These are phyloP conservation scores for Galbula dea DNA, from an alignment of 2,113 vertebrate genomes.

Conservation along the genomic window DNA sequence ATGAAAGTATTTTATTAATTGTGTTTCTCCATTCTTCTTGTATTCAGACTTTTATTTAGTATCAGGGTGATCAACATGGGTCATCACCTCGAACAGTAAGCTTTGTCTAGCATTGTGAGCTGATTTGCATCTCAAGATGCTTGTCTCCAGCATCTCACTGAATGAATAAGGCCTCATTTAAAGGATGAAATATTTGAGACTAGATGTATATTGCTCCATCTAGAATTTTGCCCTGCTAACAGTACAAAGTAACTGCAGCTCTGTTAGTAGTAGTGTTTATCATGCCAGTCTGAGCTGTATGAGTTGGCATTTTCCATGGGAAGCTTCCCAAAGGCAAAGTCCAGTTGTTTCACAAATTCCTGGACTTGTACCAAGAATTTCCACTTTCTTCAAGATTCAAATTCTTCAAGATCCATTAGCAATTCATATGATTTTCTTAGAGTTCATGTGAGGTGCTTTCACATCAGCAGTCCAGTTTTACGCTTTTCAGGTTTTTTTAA, in stretches of 20 bases:
- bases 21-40: neutral
- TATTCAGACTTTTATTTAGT: neutral
- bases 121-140: neutral
- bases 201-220: neutral
- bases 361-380: neutral
- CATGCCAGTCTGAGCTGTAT: neutral
- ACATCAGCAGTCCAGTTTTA: neutral
- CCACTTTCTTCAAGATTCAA: neutral
- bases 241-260: neutral
- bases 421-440: neutral
- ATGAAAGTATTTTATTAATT: neutral
- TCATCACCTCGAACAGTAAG: neutral
- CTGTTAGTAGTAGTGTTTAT: neutral
- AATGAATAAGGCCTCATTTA: neutral
- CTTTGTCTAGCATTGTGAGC: neutral
- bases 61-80: fast-evolving
- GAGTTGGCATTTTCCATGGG: neutral
- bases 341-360: neutral
- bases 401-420: neutral
- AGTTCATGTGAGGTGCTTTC: neutral
- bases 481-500: neutral
- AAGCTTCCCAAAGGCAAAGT: neutral
- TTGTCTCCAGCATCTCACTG: neutral
- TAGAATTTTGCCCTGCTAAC: neutral
- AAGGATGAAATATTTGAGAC: neutral